Evolutionary conservation across 2,888 invertebrate species (phyloP).

Genomic region (Prosapia bicincta): DNA sequence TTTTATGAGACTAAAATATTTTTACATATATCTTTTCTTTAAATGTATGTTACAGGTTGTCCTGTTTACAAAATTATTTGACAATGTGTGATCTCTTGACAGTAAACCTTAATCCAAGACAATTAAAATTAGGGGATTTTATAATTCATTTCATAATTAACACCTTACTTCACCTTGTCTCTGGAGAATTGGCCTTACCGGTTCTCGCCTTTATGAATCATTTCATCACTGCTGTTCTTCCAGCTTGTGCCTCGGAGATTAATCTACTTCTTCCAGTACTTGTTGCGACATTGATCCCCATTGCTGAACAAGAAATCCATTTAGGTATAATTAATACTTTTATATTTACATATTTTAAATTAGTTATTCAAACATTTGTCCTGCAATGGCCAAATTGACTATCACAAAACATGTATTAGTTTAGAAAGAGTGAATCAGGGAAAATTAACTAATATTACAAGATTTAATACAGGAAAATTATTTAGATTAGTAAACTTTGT

Average conservation of each 20-base stretch:
- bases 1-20: no score
- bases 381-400: no score
- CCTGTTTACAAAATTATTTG: slow-evolving; percentile 1
- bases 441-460: no score
- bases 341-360: no score
- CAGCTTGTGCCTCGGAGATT: slow-evolving; percentile 3
- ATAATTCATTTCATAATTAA: not conserved
- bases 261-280: slow-evolving; percentile 8
- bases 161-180: slow-evolving; percentile 7
- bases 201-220: slow-evolving; percentile 9
- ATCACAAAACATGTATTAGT: no score
- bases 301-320: not conserved
- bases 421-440: no score
- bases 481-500: no score
- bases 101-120: not conserved
- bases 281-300: slow-evolving; percentile 8
- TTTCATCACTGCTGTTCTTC: not conserved
- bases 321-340: no score
- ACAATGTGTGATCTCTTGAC: not conserved
- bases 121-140: not conserved
- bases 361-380: no score
- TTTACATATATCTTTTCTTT: no score
- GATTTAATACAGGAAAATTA: no score
- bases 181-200: not conserved
- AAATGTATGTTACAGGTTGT: slow-evolving; percentile 3